Percentiles rank a stretch among this genome's conserved stretches.
Evolutionary conservation across 2,113 vertebrate species (phyloP).

Genomic region (Crotalus tigris): DNA sequence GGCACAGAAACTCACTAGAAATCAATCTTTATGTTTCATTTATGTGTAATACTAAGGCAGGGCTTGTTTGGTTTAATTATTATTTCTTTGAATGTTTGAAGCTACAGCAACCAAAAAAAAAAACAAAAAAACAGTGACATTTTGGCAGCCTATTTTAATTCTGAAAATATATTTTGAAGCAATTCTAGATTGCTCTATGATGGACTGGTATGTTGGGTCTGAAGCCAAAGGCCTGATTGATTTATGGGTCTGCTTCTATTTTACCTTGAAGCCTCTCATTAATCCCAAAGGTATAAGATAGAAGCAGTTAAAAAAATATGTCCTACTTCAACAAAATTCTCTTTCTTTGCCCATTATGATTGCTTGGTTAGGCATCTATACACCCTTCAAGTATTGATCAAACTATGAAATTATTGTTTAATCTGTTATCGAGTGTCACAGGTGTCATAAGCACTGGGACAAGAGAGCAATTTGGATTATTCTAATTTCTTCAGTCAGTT

Average conservation of each 20-base stretch:
- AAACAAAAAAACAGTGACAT: not conserved
- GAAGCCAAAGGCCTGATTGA: not conserved
- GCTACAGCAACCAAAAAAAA: not conserved
- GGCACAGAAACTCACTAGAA: not conserved
- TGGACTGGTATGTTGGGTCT: not conserved
- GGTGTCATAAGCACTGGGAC: not conserved
- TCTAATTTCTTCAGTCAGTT: not conserved
- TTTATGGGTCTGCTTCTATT: not conserved
- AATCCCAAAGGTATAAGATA: not conserved
- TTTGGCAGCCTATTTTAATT: not conserved
- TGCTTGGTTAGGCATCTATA: slow-evolving; percentile 18
- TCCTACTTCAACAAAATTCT: not conserved
- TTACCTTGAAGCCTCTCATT: not conserved
- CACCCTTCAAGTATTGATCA: not conserved
- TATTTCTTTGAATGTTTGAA: not conserved
- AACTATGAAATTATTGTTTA: slow-evolving; percentile 8
- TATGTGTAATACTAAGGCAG: not conserved
- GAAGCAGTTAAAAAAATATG: not conserved
- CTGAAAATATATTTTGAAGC: not conserved
- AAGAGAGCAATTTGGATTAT: not conserved
- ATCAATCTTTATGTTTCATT: not conserved
- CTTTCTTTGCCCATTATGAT: not conserved
- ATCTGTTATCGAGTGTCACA: not conserved
- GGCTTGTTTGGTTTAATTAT: not conserved
- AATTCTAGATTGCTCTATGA: not conserved